Percentiles rank a stretch among this genome's conserved stretches.
Conservation (phyloP, 1,140 invertebrate genomes). For the Zaprionus vittiger region DNA sequence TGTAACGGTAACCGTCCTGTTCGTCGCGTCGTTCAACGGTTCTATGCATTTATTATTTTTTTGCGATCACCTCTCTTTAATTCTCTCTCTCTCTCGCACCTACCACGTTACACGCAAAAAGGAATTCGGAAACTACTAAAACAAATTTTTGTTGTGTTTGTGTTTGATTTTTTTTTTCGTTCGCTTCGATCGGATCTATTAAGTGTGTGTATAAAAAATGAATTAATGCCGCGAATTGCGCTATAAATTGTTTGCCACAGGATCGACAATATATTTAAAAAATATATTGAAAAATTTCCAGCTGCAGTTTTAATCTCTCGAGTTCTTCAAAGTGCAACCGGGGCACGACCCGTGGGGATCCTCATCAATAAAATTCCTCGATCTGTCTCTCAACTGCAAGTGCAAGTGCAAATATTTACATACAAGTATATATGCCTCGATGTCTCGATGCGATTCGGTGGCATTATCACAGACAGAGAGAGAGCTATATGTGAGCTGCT, state of each 20-base stretch:
- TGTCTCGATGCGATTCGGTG: slow-evolving; percentile 13
- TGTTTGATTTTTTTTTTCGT: slow-evolving; percentile 22
- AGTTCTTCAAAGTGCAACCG: background rate
- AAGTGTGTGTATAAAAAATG: slow-evolving; percentile 34
- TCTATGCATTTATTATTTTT: slow-evolving; percentile 27
- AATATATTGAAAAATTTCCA: background rate
- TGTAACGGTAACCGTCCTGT: slow-evolving; percentile 77
- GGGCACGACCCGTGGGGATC: background rate
- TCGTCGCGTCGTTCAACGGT: slow-evolving; percentile 59
- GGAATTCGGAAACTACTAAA: slow-evolving; percentile 22
- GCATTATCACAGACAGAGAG: slow-evolving; percentile 28
- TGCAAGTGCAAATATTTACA: slow-evolving; percentile 6
- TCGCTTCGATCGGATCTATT: slow-evolving; percentile 10
- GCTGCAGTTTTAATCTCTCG: background rate
- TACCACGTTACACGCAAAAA: slow-evolving; percentile 4
- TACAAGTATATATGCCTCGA: background rate
- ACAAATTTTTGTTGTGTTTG: slow-evolving; percentile 16
- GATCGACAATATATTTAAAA: background rate
- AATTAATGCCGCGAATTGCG: background rate
- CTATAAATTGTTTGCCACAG: slow-evolving; percentile 34
- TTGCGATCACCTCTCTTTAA: background rate
- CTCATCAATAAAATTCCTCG: background rate
- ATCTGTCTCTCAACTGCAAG: slow-evolving; percentile 1
- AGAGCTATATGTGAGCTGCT: slow-evolving; percentile 2
- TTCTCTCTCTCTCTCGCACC: background rate